Percentiles rank a stretch among this genome's conserved stretches.
Evolutionary conservation across 37 sponge, comb jelly and placozoan species (phyloP).

Genomic region (Amphimedon queenslandica): DNA sequence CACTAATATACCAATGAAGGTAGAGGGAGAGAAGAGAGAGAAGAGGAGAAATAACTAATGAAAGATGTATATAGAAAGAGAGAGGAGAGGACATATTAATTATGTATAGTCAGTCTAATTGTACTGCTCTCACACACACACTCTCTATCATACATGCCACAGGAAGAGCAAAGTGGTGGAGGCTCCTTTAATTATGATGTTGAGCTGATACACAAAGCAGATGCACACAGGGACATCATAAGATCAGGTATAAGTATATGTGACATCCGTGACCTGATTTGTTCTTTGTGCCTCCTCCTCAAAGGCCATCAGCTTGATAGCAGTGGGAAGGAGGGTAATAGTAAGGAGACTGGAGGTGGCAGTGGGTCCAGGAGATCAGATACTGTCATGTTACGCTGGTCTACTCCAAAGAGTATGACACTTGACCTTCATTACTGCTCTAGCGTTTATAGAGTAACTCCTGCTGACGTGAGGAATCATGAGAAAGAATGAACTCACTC

Average conservation of each 20-base stretch:
- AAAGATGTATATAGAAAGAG: no score
- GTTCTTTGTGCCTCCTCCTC: no score
- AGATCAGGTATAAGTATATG: no score
- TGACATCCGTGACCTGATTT: no score
- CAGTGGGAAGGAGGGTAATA: no score
- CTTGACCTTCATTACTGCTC: conserved; percentile 74
- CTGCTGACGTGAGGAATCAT: conserved; percentile 62
- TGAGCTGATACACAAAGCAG: conserved; percentile 64
- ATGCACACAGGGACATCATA: conserved; percentile 80
- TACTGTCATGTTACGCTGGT: conserved; percentile 59
- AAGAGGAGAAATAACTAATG: no score
- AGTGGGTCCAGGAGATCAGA: not conserved
- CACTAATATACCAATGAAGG: conserved; percentile 95
- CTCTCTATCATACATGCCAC: not conserved
- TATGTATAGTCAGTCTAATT: not conserved
- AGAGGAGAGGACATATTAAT: not conserved
- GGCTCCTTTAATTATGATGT: conserved; percentile 90
- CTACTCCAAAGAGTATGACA: conserved; percentile 57
- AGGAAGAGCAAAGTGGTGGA: conserved; percentile 92
- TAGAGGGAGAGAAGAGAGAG: no score
- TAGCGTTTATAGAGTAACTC: conserved; percentile 82
- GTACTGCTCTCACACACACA: not conserved
- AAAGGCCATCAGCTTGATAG: no score
- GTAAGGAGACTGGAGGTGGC: not conserved
- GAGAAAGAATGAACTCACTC: not conserved